Conservation (phyloP, 2,797 vertebrate species). For the Paramormyrops hopkinsi region DNA sequence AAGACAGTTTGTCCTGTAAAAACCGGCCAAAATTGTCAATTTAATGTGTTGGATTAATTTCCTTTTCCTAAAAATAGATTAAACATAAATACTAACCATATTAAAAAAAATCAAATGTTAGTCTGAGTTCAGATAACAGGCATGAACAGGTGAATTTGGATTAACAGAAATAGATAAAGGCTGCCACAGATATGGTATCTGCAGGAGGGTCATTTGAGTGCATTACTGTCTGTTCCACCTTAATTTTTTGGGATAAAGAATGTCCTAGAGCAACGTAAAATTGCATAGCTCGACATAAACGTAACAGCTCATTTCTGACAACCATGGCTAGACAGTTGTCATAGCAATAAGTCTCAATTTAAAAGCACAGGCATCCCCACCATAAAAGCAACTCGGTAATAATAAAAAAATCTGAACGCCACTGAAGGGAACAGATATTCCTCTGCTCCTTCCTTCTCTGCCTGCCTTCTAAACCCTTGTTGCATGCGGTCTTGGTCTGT, state of each 20-base stretch:
- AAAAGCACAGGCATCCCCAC: neutral
- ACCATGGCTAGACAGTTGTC: neutral
- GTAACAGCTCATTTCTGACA: neutral
- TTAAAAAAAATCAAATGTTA: neutral
- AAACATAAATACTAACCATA: neutral
- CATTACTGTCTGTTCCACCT: constrained; percentile 2
- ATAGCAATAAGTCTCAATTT: neutral
- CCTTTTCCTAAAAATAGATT: neutral
- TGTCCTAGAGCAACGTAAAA: neutral
- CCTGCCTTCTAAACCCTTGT: neutral
- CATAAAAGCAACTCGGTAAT: neutral
- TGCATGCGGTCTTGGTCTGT: neutral
- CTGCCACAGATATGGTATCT: neutral
- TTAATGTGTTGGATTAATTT: neutral
- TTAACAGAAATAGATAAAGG: neutral
- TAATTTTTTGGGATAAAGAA: neutral
- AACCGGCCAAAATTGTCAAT: neutral
- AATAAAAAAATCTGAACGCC: neutral
- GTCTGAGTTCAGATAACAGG: neutral
- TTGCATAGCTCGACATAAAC: neutral
- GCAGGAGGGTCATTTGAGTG: neutral
- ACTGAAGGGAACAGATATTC: neutral
- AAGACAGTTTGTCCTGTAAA: neutral
- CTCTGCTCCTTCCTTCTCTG: neutral
- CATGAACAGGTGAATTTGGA: neutral